Evolutionary conservation across 2,797 vertebrate species (phyloP).

Genomic region (Myotis findleyi): DNA sequence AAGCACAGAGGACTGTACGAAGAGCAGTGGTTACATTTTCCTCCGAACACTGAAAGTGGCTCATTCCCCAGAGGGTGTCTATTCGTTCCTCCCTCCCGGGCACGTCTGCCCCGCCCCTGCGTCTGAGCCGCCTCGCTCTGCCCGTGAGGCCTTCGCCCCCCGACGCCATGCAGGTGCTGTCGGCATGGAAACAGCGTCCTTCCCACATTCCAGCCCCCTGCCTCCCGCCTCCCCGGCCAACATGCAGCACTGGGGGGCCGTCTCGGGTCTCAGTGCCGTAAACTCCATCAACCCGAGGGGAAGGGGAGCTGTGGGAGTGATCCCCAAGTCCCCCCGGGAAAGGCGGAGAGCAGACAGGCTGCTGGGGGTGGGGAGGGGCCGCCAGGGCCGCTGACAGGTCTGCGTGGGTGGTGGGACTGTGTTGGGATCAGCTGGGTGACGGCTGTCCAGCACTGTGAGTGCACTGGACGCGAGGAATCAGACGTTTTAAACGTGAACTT

Average conservation of each 20-base stretch:
- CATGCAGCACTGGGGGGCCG: too few relatives aligned
- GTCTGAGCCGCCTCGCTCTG: neutral
- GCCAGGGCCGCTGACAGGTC: neutral
- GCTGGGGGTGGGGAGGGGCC: fast-evolving
- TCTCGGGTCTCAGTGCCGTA: too few relatives aligned
- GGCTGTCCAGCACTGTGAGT: neutral
- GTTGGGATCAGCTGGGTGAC: neutral
- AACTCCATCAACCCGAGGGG: too few relatives aligned
- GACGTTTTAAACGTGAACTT: too few relatives aligned
- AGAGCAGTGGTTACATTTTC: neutral
- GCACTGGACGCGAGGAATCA: too few relatives aligned
- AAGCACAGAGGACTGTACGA: neutral
- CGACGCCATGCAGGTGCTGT: too few relatives aligned
- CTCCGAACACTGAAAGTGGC: neutral
- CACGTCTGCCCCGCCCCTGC: fast-evolving
- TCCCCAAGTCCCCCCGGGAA: too few relatives aligned
- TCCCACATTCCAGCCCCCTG: neutral
- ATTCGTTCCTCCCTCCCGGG: neutral
- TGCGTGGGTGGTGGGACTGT: neutral
- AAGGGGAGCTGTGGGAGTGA: too few relatives aligned
- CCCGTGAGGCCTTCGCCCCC: neutral
- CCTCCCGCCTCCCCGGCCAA: too few relatives aligned
- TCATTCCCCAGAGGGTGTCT: neutral
- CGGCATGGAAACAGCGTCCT: too few relatives aligned
- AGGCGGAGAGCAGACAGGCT: neutral